A percentile compares a stretch with the other conserved stretches of the same genome.
Conservation (phyloP, 2,888 invertebrate genomes). For the Amblyteles armatorius region DNA sequence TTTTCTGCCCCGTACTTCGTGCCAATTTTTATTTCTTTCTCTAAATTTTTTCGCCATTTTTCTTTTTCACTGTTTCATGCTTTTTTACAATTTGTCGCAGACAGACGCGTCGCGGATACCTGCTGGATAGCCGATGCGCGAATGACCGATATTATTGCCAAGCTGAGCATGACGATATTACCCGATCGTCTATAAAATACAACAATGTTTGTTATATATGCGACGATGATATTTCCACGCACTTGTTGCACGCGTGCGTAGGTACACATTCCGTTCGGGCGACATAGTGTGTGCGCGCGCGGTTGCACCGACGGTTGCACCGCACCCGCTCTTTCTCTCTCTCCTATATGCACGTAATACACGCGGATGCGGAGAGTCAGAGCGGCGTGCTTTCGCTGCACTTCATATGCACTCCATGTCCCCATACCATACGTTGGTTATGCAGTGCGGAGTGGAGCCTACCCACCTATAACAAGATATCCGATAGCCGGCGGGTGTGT, state of each 20-base stretch:
- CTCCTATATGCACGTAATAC: conserved; percentile 78
- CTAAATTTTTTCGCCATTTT: too few relatives aligned
- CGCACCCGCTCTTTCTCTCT: conserved; percentile 13
- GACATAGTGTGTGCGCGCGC: conserved; percentile 71
- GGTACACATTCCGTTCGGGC: conserved; percentile 32
- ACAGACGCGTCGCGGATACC: neutral
- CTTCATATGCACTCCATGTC: conserved; percentile 84
- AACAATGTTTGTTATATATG: conserved; percentile 12
- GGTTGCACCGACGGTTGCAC: conserved; percentile 66
- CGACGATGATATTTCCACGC: conserved; percentile 82
- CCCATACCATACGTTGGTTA: conserved; percentile 66
- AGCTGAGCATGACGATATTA: conserved; percentile 82
- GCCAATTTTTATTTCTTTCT: too few relatives aligned
- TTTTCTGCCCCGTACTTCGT: too few relatives aligned
- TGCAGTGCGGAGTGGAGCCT: conserved; percentile 73
- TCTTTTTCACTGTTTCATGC: too few relatives aligned
- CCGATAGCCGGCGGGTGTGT: conserved; percentile 77
- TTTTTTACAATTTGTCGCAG: too few relatives aligned
- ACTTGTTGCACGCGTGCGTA: conserved; percentile 83
- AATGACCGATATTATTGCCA: conserved; percentile 76
- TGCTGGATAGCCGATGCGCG: conserved; percentile 62
- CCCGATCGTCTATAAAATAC: conserved; percentile 67
- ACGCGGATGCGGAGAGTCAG: conserved; percentile 60
- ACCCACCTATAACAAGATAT: conserved; percentile 80
- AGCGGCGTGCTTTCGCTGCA: conserved; percentile 80